Conservation (phyloP, 2,888 invertebrate genomes). For the Philaethria dido region DNA sequence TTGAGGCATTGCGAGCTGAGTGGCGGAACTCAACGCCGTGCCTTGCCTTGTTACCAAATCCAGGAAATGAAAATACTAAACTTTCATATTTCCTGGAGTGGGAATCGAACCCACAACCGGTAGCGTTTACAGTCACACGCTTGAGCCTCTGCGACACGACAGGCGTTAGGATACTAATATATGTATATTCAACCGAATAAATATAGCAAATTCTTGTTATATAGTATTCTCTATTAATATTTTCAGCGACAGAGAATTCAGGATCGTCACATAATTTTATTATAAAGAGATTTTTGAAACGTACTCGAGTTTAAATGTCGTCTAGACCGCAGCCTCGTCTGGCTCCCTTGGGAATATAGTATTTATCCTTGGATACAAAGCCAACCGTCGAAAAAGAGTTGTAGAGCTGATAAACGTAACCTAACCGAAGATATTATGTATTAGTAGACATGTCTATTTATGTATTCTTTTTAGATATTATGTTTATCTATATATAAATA, state of each 20-base stretch:
- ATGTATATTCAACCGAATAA: no score
- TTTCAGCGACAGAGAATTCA: neutral
- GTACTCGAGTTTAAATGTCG: constrained; percentile 17
- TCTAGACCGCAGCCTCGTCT: constrained; percentile 23
- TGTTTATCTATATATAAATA: no score
- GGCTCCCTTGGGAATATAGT: constrained; percentile 17
- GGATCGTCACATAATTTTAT: constrained; percentile 4
- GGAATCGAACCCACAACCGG: no score
- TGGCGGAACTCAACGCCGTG: no score
- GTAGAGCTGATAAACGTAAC: neutral
- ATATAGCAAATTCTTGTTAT: no score
- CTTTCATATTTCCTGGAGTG: no score
- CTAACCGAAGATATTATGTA: neutral
- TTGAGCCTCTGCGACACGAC: no score
- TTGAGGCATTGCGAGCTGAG: no score
- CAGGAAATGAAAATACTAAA: no score
- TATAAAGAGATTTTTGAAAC: constrained; percentile 9
- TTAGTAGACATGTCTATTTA: neutral
- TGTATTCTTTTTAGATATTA: neutral
- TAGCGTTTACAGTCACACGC: no score
- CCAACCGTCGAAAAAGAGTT: constrained; percentile 14
- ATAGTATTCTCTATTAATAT: neutral
- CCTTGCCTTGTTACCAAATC: no score
- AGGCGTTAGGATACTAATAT: no score
- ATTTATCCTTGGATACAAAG: constrained; percentile 19